Evolutionary conservation across 2,888 invertebrate species (phyloP).

Genomic region (Dione vanillae): DNA sequence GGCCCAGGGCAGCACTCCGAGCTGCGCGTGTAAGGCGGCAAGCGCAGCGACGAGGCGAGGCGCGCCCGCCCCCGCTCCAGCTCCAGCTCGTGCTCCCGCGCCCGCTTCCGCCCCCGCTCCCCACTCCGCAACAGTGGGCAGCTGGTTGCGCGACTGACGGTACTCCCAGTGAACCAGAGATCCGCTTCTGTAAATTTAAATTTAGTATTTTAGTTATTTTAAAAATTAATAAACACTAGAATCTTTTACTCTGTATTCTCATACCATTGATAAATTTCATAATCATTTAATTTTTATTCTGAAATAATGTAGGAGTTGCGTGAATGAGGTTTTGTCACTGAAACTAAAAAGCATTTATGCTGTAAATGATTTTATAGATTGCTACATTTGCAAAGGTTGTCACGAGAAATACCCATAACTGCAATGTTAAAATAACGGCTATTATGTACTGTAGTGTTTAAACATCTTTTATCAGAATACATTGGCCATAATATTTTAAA

Average conservation of each 20-base stretch:
- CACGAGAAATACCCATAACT: too few relatives aligned
- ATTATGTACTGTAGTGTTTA: too few relatives aligned
- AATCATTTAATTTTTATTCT: too few relatives aligned
- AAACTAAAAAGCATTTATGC: too few relatives aligned
- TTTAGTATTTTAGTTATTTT: not conserved
- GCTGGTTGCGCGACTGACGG: slow-evolving; percentile 67
- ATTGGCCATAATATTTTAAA: too few relatives aligned
- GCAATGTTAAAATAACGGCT: too few relatives aligned
- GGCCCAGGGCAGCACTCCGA: slow-evolving; percentile 67
- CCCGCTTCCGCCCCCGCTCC: slow-evolving; percentile 50
- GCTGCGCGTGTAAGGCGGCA: slow-evolving; percentile 63
- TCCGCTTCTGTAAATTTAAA: slow-evolving; percentile 85
- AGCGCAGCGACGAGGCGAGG: slow-evolving; percentile 66
- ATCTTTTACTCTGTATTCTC: not conserved
- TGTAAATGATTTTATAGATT: too few relatives aligned
- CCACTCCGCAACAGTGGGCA: slow-evolving; percentile 81
- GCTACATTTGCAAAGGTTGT: too few relatives aligned
- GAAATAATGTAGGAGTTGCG: too few relatives aligned
- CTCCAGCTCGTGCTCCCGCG: too few relatives aligned
- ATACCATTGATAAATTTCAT: not conserved
- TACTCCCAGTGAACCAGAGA: slow-evolving; percentile 90
- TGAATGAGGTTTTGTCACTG: too few relatives aligned
- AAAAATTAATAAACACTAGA: not conserved
- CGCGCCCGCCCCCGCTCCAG: slow-evolving; percentile 52
- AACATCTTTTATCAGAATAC: too few relatives aligned